These are phyloP conservation scores for Botia almorhae DNA, from an alignment of 2,797 vertebrate species.

Conservation along the genomic window DNA sequence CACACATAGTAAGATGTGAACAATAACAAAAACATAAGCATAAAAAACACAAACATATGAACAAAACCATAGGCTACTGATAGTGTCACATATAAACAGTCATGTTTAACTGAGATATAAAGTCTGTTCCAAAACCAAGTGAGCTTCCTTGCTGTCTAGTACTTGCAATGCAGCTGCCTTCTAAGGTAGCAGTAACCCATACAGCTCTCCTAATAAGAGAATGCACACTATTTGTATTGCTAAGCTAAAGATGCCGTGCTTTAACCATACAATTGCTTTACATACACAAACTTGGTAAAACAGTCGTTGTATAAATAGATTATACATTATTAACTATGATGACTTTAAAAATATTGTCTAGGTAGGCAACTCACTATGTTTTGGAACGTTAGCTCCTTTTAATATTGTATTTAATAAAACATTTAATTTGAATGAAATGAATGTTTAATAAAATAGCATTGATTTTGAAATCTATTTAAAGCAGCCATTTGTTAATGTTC, in stretches of 20 bases:
- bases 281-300: too few relatives aligned
- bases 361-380: conserved; percentile 5
- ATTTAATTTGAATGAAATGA: background rate
- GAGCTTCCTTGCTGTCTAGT: conserved; percentile 7
- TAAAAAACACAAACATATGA: too few relatives aligned
- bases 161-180: too few relatives aligned
- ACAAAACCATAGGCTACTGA: background rate
- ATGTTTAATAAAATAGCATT: conserved; percentile 8
- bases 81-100: background rate
- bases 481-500: background rate
- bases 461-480: too few relatives aligned
- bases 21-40: background rate
- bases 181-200: too few relatives aligned
- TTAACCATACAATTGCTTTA: too few relatives aligned
- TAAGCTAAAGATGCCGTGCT: background rate
- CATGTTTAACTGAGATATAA: background rate
- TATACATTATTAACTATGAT: background rate
- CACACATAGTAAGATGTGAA: background rate
- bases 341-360: background rate
- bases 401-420: background rate
- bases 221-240: too few relatives aligned
- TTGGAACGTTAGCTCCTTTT: background rate
- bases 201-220: too few relatives aligned
- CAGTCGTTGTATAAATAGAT: too few relatives aligned
- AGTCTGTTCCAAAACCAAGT: conserved; percentile 12